Base-by-base conservation (phyloP, 2,797 vertebrate genomes). In the Anniella stebbinsi region DNA sequence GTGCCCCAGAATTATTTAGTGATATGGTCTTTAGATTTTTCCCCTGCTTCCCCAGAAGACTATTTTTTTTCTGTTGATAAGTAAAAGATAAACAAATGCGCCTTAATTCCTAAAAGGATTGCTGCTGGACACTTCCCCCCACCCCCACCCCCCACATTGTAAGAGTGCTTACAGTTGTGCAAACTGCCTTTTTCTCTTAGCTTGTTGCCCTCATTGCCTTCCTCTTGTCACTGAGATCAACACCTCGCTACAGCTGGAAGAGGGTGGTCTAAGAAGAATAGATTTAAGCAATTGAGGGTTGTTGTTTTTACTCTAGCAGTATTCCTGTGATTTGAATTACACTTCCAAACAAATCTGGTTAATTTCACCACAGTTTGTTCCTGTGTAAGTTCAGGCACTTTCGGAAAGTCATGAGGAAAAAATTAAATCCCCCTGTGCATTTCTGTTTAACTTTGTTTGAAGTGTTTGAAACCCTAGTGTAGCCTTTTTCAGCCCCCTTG, bases 301-400 rank as follows among this genome's bases (percentile, higher is more conserved):
- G 3, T 45, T 45, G 77, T 67, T 4, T 12, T 28, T 38, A 86
- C 60, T 82, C 78, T 36, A 63, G 75, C 84, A 82, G 88, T 3
- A 76, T 51, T 87, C 54, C 63, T 72, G 69, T 70, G 69, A 54
- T 93, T 51, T 81, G 69, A n/a, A 86, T 60, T 36, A 84, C 17
- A 18, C 81, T 89, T 87, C 3, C 63, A 41, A 84, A 6, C 1
- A 5, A 81, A 80, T 84, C 76, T 38, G 33, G 80, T 87, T 63
- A 2, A 6, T 91, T 91, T 76, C 85, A 18, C 11, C 80, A 90
- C 91, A 72, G 48, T 78, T 10, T 0, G 6, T 80, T 91, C 78
- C 88, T 66, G 91, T 63, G 93, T 92, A 93, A 57, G 1, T 17
- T 0, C 6, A n/a, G 82, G 80, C 73, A 76, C 89, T 69, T 85